Evolutionary conservation across 2,113 vertebrate species (phyloP).

Genomic region (Oncorhynchus clarkii): DNA sequence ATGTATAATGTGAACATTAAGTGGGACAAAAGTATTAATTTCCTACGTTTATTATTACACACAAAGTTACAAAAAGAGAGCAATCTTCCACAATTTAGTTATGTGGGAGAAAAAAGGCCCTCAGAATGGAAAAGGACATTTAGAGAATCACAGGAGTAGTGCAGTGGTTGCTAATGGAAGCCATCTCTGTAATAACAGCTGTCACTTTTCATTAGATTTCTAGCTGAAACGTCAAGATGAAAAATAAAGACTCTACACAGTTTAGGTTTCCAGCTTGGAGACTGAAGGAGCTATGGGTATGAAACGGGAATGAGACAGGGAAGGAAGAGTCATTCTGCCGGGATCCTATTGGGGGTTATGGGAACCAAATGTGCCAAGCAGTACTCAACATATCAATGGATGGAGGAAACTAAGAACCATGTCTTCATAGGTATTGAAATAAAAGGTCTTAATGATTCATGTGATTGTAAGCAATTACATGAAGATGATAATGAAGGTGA

Average conservation of each 20-base stretch:
- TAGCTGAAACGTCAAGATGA: background rate
- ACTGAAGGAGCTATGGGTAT: background rate
- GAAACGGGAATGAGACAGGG: background rate
- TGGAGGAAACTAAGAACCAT: too few species aligned
- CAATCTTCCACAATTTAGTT: constrained; percentile 65
- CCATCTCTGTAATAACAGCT: background rate
- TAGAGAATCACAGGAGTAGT: background rate
- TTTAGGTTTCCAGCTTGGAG: background rate
- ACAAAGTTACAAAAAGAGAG: constrained; percentile 60
- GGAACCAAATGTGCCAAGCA: too few species aligned
- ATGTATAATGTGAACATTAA: constrained; percentile 60
- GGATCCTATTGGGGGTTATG: background rate
- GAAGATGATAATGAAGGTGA: too few species aligned
- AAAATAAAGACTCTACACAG: background rate
- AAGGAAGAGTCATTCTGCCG: background rate
- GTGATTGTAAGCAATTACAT: too few species aligned
- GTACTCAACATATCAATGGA: too few species aligned
- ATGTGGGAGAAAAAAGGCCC: constrained; percentile 26
- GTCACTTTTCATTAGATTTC: background rate
- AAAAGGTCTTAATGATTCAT: too few species aligned
- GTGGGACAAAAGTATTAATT: constrained; percentile 60
- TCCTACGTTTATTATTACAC: constrained; percentile 70
- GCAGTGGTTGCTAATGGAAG: background rate
- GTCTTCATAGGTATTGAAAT: too few species aligned
- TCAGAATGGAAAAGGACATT: background rate